phyloP scores from a whole-genome alignment of 1,140 invertebrate genomes.

The Neodiprion pinetum region DNA sequence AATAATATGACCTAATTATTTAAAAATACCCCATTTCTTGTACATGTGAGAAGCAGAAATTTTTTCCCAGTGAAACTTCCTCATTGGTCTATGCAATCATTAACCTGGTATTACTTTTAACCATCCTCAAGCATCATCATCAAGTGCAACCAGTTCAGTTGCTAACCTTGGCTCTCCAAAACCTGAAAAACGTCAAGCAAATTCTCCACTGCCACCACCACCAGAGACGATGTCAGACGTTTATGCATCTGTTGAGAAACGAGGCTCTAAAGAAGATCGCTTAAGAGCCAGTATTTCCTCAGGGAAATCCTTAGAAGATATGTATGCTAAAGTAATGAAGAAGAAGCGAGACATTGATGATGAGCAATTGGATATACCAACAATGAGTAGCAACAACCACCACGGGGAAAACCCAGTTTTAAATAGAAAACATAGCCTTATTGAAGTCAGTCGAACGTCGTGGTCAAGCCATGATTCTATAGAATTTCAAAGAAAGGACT shows the following conservation, averaged over 20 bases:
- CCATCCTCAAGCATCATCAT: slow-evolving; percentile 70
- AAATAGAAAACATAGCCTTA: slow-evolving; percentile 48
- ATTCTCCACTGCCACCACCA: slow-evolving; percentile 81
- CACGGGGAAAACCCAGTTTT: slow-evolving; percentile 25
- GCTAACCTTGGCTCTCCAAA: slow-evolving; percentile 80
- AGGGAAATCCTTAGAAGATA: slow-evolving; percentile 78
- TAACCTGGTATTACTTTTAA: slow-evolving; percentile 14
- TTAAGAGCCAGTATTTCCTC: slow-evolving; percentile 34
- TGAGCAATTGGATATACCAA: slow-evolving; percentile 16
- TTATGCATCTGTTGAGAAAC: slow-evolving; percentile 52
- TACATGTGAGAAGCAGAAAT: too few species aligned
- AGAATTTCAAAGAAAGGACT: slow-evolving; percentile 51
- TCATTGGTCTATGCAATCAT: too few species aligned
- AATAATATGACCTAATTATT: too few species aligned
- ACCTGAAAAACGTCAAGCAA: slow-evolving; percentile 85
- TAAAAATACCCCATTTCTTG: too few species aligned
- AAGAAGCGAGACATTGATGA: slow-evolving; percentile 60
- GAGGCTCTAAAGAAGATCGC: slow-evolving; percentile 53
- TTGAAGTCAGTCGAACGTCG: slow-evolving; percentile 51
- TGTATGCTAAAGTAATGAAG: slow-evolving; percentile 87
- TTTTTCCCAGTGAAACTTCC: too few species aligned
- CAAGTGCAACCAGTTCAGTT: slow-evolving; percentile 76
- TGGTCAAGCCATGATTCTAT: slow-evolving; percentile 63
- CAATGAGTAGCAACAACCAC: slow-evolving; percentile 30
- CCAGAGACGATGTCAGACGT: slow-evolving; percentile 59